Percentiles rank a stretch among this genome's conserved stretches.
Evolutionary conservation across 2,113 vertebrate species (phyloP).

Genomic region (Ictalurus punctatus): DNA sequence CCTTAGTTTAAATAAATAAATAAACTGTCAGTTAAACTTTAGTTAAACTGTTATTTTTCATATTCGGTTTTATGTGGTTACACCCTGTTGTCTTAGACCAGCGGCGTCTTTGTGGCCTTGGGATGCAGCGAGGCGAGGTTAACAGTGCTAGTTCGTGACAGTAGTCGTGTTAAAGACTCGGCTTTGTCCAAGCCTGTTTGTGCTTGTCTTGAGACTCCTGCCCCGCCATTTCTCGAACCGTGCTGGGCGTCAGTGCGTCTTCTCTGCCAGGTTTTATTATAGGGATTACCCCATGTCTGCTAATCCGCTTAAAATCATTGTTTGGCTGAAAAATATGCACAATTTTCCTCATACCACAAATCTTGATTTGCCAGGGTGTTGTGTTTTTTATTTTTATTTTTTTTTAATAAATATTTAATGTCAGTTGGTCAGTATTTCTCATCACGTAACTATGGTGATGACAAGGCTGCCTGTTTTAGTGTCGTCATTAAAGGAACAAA

Average conservation of each 20-base stretch:
- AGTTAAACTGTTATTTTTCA: not conserved
- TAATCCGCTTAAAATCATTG: not conserved
- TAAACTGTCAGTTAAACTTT: not conserved
- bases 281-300: not conserved
- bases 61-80: not conserved
- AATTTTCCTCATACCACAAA: not conserved
- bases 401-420: not conserved
- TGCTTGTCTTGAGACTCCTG: not conserved
- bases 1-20: not conserved
- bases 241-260: not conserved
- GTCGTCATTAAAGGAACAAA: not conserved
- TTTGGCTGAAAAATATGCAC: not conserved
- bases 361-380: not conserved
- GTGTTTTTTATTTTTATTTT: too few relatives aligned
- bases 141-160: not conserved
- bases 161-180: not conserved
- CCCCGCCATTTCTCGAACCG: not conserved
- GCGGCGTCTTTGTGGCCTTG: not conserved
- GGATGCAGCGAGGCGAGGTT: not conserved
- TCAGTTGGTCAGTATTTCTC: not conserved
- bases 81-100: not conserved
- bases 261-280: not conserved
- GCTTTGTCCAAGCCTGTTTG: constrained; percentile 11
- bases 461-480: not conserved
- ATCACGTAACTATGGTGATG: not conserved